Percentiles rank a stretch among this genome's conserved stretches.
Conservation (phyloP, 2,888 invertebrate genomes). For the Dexiosoma caninum region DNA sequence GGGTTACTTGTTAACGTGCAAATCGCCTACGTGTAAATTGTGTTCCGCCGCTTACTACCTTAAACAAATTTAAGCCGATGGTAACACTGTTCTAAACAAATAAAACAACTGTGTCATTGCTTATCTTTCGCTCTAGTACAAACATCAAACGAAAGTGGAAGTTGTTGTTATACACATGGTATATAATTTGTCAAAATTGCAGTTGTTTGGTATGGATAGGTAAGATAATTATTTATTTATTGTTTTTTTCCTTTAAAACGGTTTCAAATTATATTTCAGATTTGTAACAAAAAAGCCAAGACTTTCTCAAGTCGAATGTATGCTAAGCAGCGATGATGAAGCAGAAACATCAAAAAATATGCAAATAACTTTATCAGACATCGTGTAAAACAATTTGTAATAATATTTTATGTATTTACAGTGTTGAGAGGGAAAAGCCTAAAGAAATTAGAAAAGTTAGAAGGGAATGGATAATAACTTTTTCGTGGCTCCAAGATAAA, state of each 20-base stretch:
- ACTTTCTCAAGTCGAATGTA: background rate
- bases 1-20: no score
- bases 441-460: background rate
- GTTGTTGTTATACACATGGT: no score
- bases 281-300: background rate
- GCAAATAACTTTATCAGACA: background rate
- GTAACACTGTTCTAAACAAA: background rate
- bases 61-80: background rate
- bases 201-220: background rate
- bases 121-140: no score
- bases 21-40: background rate
- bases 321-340: background rate
- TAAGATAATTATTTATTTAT: background rate
- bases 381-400: background rate
- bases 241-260: background rate
- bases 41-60: background rate
- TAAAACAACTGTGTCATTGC: background rate
- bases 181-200: no score
- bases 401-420: background rate
- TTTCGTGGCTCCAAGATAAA: background rate
- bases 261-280: background rate
- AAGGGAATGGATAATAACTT: background rate
- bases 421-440: background rate
- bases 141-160: background rate
- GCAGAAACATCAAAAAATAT: background rate